These are phyloP conservation scores for Caenorhabditis angaria DNA, from an alignment of 2,888 invertebrate genomes.

Conservation along the genomic window DNA sequence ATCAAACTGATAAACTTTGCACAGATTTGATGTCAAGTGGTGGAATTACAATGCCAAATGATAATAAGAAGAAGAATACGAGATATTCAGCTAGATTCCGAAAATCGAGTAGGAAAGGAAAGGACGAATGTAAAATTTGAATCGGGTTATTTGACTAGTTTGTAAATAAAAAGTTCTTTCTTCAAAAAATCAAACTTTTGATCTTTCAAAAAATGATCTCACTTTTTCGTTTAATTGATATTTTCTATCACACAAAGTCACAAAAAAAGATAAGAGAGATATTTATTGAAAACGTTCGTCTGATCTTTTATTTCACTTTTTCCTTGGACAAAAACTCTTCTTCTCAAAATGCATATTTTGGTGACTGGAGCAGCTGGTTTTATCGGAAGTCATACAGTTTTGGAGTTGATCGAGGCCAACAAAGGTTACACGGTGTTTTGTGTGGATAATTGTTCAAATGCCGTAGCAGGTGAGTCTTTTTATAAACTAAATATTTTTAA, in stretches of 20 bases:
- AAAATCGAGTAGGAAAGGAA: conserved; percentile 16
- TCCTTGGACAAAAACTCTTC: too few relatives aligned
- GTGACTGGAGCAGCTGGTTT: conserved; percentile 97
- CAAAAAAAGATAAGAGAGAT: too few relatives aligned
- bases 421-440: conserved; percentile 88
- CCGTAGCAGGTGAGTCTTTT: conserved; percentile 80
- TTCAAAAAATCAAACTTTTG: too few relatives aligned
- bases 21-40: conserved; percentile 54
- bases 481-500: too few relatives aligned
- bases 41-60: too few relatives aligned
- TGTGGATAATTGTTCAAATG: conserved; percentile 91
- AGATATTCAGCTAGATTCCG: conserved; percentile 27
- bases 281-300: too few relatives aligned
- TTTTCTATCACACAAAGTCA: too few relatives aligned
- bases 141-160: not conserved
- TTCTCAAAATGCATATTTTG: conserved; percentile 78
- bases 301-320: too few relatives aligned
- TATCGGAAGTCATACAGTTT: conserved; percentile 92
- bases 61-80: conserved; percentile 8
- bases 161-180: not conserved
- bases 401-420: conserved; percentile 85
- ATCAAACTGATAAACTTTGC: conserved; percentile 52
- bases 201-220: too few relatives aligned
- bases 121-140: conserved; percentile 35
- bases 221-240: too few relatives aligned